These are phyloP conservation scores for Watersipora subatra DNA, from an alignment of 1,140 invertebrate genomes.

Conservation along the genomic window DNA sequence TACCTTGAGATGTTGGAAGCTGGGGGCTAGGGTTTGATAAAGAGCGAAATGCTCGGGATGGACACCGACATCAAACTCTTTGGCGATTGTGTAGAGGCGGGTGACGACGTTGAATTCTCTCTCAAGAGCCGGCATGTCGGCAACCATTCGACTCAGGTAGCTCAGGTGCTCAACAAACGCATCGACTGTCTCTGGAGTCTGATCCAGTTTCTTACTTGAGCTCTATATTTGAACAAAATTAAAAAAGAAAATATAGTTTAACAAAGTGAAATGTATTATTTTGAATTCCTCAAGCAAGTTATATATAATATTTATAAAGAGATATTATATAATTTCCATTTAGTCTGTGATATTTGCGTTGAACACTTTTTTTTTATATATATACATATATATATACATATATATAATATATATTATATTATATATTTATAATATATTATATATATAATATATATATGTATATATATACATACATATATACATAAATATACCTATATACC, in stretches of 20 bases:
- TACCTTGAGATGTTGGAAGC: constrained; percentile 38
- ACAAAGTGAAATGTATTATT: too few relatives aligned
- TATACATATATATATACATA: too few relatives aligned
- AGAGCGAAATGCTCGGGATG: constrained; percentile 34
- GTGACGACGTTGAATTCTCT: constrained; percentile 28
- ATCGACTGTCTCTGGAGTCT: constrained; percentile 30
- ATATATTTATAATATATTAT: too few relatives aligned
- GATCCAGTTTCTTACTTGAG: constrained; percentile 33
- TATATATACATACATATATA: too few relatives aligned
- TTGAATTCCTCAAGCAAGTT: too few relatives aligned
- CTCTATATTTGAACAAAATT: constrained; percentile 16
- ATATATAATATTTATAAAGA: too few relatives aligned
- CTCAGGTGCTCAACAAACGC: constrained; percentile 40
- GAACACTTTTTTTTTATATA: too few relatives aligned
- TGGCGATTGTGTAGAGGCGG: constrained; percentile 35
- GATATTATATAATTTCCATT: too few relatives aligned
- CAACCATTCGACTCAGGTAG: constrained; percentile 31
- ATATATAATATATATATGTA: too few relatives aligned
- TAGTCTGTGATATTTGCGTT: too few relatives aligned
- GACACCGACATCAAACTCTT: constrained; percentile 28
- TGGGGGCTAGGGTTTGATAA: constrained; percentile 35
- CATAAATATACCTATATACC: too few relatives aligned
- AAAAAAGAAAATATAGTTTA: not conserved
- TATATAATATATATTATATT: too few relatives aligned
- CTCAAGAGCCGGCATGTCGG: constrained; percentile 34